These are phyloP conservation scores for Drosophila anomelani DNA, from an alignment of 2,888 invertebrate genomes.

Conservation along the genomic window DNA sequence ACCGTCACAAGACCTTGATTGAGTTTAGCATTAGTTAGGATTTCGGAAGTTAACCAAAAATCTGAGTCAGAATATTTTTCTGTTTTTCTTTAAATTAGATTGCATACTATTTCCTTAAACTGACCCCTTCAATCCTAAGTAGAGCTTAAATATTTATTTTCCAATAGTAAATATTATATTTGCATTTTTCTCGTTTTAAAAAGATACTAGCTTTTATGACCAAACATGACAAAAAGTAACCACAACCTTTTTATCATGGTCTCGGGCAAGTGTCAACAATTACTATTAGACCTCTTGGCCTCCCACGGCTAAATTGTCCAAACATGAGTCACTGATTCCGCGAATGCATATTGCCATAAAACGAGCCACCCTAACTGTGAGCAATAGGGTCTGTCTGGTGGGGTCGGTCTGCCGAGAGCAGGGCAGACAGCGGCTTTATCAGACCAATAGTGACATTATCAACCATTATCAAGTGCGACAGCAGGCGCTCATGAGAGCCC, in stretches of 20 bases:
- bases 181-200: neutral
- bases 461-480: constrained; percentile 63
- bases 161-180: neutral
- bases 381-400: constrained; percentile 28
- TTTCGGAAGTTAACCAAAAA: neutral
- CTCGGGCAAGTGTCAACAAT: constrained; percentile 4
- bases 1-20: neutral
- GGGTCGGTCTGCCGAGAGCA: constrained; percentile 15
- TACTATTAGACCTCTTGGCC: neutral
- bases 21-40: neutral
- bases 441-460: constrained; percentile 54
- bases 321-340: constrained; percentile 12
- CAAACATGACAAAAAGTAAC: neutral
- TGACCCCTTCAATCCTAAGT: too few species aligned
- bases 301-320: neutral
- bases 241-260: neutral
- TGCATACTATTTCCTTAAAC: neutral
- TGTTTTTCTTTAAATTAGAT: too few species aligned
- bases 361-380: constrained; percentile 26
- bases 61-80: neutral
- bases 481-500: constrained; percentile 68
- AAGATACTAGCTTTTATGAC: neutral
- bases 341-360: constrained; percentile 8
- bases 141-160: neutral
- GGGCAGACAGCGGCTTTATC: constrained; percentile 59